These are phyloP conservation scores for Strigops habroptila DNA, from an alignment of 2,113 vertebrate genomes.

Conservation along the genomic window DNA sequence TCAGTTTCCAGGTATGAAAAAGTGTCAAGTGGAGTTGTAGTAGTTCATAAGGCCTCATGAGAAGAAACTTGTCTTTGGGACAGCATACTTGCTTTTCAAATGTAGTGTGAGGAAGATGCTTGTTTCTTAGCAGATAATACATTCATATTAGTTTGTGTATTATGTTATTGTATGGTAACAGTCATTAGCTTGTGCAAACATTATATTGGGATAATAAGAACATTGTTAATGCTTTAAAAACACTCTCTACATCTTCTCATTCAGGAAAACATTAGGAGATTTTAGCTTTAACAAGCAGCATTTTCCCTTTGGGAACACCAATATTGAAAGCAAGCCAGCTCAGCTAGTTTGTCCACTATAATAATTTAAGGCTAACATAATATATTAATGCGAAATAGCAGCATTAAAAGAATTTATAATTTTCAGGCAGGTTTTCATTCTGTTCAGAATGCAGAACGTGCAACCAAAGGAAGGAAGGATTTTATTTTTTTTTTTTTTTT, in stretches of 20 bases:
- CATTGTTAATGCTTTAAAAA: background rate
- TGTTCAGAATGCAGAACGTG: background rate
- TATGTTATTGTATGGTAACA: background rate
- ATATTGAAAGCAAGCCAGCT: background rate
- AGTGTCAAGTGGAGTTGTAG: background rate
- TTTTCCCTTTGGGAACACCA: background rate
- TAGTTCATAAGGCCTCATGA: background rate
- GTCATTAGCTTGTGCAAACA: background rate
- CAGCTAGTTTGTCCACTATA: slow-evolving; percentile 1
- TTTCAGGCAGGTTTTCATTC: slow-evolving; percentile 2
- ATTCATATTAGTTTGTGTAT: background rate
- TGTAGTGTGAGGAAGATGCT: background rate
- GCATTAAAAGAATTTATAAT: slow-evolving; percentile 21
- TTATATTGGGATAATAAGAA: background rate
- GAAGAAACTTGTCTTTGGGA: background rate
- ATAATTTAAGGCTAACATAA: slow-evolving; percentile 3
- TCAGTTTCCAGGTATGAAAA: background rate
- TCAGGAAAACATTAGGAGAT: background rate
- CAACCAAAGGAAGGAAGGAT: background rate
- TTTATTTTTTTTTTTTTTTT: background rate
- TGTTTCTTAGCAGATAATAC: background rate
- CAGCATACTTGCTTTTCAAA: background rate
- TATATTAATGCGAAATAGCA: slow-evolving; percentile 27
- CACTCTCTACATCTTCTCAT: background rate
- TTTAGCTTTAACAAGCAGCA: slow-evolving; percentile 36